These are phyloP conservation scores for Crotalus horridus DNA, from an alignment of 2,113 vertebrate species.

Conservation along the genomic window DNA sequence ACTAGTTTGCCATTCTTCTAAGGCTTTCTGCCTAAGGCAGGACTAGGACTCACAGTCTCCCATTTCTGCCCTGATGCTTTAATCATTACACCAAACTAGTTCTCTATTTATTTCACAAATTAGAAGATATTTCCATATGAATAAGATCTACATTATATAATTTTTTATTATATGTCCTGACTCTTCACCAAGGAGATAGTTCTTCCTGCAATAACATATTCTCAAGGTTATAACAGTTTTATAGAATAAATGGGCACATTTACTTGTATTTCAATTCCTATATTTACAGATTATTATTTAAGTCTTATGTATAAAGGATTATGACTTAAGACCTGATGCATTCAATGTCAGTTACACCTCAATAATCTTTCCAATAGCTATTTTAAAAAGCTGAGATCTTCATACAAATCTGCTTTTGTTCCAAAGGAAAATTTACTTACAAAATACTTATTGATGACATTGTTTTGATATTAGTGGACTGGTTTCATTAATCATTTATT, in stretches of 20 bases:
- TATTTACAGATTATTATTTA: not conserved
- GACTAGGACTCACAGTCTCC: not conserved
- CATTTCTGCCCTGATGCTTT: not conserved
- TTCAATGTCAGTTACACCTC: not conserved
- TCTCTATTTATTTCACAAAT: not conserved
- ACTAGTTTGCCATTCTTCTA: not conserved
- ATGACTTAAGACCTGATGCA: constrained; percentile 24
- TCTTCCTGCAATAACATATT: not conserved
- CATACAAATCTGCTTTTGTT: not conserved
- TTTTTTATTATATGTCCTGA: not conserved
- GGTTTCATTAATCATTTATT: not conserved
- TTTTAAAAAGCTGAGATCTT: not conserved
- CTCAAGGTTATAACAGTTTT: not conserved
- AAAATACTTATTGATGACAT: constrained; percentile 4
- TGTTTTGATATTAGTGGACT: not conserved
- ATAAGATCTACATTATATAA: not conserved
- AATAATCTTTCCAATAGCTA: not conserved
- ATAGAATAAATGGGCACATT: not conserved
- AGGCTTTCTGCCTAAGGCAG: not conserved
- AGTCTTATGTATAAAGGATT: not conserved
- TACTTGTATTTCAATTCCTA: not conserved
- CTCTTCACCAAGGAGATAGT: not conserved
- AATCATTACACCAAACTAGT: not conserved
- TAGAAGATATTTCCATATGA: not conserved
- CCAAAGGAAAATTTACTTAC: not conserved